These are phyloP conservation scores for Crotalus helleri DNA, from an alignment of 2,113 vertebrate genomes.

Conservation along the genomic window DNA sequence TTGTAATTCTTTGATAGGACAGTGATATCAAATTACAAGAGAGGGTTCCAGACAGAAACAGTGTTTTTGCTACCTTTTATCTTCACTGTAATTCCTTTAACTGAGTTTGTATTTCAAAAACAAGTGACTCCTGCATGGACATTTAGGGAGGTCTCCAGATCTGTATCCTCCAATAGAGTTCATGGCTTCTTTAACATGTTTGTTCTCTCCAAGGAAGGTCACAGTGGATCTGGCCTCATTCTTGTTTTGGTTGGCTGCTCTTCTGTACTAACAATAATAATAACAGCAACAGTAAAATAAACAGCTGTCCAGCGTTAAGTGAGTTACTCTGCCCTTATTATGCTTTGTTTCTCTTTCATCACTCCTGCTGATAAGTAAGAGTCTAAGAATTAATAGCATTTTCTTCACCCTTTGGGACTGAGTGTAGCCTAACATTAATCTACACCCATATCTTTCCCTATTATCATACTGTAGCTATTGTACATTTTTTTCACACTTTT, in stretches of 20 bases:
- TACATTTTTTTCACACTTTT: not conserved
- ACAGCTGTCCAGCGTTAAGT: constrained; percentile 38
- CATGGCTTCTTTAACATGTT: constrained; percentile 23
- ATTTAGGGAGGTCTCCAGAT: not conserved
- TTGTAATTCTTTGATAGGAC: not conserved
- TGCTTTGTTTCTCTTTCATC: not conserved
- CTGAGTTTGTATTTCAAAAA: constrained; percentile 30
- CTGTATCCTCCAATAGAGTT: constrained; percentile 11
- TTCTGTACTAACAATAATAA: constrained; percentile 18
- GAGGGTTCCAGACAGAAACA: not conserved
- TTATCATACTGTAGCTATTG: not conserved
- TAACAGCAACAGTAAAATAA: constrained; percentile 31
- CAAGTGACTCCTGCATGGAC: not conserved
- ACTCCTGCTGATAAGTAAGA: constrained; percentile 4
- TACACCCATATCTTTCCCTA: not conserved
- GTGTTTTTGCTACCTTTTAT: constrained; percentile 13
- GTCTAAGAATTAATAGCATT: not conserved
- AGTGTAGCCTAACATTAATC: not conserved
- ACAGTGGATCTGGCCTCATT: constrained; percentile 34
- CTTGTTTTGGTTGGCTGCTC: constrained; percentile 50
- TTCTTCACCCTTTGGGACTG: not conserved
- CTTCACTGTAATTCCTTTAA: constrained; percentile 15
- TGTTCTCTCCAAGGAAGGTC: constrained; percentile 58
- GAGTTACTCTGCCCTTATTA: constrained; percentile 26
- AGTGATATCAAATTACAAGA: not conserved